Base-by-base conservation (phyloP, 1,140 invertebrate genomes). In the Drosophila suzukii region DNA sequence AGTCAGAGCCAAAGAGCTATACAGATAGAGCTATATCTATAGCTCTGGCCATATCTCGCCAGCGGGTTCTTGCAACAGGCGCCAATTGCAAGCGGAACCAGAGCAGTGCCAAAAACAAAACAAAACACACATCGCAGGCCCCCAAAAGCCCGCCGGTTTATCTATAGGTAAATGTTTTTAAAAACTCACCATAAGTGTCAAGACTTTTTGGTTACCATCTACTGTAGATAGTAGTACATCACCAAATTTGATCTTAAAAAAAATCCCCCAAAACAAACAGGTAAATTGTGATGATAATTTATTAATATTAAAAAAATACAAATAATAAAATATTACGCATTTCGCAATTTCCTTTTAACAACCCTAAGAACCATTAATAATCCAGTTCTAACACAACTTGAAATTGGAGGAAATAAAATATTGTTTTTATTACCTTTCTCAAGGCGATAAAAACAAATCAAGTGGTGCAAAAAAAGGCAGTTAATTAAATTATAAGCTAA, bases 21-120 rank as follows among this genome's bases (percentile, higher is more conserved):
- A 27, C 11, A n/a, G n/a, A n/a, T n/a, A n/a, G n/a, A n/a, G n/a
- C 8, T 15, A 46, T 11, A 24, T 2, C 41, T 30, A 43, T 17
- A 44, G 24, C 56, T 43, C 0, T 12, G 41, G 55, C 36, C 65
- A 70, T 36, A 46, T 34, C 34, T 51, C 24, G 66, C 41, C 38
- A 10, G 32, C 59, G 47, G 73, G 61, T 75, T 75, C 72, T 75
- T 75, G 73, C 72, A 75, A 75, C 73, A 75, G 72, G 60, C 60
- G 47, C 41, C 57, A 75, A 75, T 75, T 75, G 71, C 73, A 65
- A 75, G 60, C 73, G 73, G 73, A 75, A 75, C 73, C 72, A 60
- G 71, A 63, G 71, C 58, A 74, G 49, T 46, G 24, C 27, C 56
- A 55, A 70, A 55, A 50, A 4, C 8, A 20, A 66, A 50, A 30